Base-by-base conservation (phyloP, 1,140 invertebrate species). In the Dinoponera quadriceps region DNA sequence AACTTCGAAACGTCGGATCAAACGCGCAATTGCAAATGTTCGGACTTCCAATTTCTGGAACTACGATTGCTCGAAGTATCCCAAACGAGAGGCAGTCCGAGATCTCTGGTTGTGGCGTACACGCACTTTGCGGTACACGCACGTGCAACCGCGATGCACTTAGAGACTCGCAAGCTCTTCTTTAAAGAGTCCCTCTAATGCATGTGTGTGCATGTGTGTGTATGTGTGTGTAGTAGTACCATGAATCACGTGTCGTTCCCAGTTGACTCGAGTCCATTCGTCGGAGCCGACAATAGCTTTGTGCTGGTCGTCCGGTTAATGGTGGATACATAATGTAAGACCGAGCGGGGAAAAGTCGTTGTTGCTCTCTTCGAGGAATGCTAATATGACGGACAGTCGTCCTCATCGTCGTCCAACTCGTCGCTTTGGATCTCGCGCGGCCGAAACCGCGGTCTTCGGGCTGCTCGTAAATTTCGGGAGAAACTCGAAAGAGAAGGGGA, bases 391-490 rank as follows among this genome's bases (percentile, higher is more conserved):
- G 83, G 77, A 82, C 63, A 72, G 27, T 68, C 66, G 44, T 75
- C 71, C 38, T 62, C 49, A 73, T 59, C 22, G 27, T 22, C 57
- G 65, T 69, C 25, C 68, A 72, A 51, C 44, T 68, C 29, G 49
- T 65, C n/a, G 72, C 60, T 25, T 80, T n/a, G 59, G 59, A 65
- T 62, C 59, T 22, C 38, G 55, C n/a, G 22, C 27, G 62, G 63
- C 55, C 75, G 59, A 75, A 82, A 74, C 75, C 63, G 57, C 51
- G 83, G 33, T 25, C 49, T 66, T 38, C 82, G 75, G 72, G 80
- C 33, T 88, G 87, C 73, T 89, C 88, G 88, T 89, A 89, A 89
- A 89, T 88, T 88, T 84, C 65, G 72, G 71, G 29, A 83, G 77
- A 84, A 88, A 84, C 51, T 72, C 75, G 51, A 77, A 88, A 83